Evolutionary conservation across 2,888 invertebrate genomes (phyloP).

Genomic region (Osmoderma eremita): DNA sequence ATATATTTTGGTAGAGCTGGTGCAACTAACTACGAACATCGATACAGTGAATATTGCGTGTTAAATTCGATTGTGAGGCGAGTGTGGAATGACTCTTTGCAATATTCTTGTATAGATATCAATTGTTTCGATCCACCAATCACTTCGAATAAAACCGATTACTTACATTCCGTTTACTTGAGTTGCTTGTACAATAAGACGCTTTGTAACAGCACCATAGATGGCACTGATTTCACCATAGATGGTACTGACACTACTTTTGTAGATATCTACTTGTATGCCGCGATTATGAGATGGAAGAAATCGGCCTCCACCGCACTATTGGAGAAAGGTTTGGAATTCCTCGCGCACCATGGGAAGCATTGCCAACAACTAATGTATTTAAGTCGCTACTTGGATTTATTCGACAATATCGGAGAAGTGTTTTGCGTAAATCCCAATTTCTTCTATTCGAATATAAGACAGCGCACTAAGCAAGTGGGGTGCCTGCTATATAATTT

Average conservation of each 20-base stretch:
- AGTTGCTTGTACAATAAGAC: not conserved
- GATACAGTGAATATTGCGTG: conserved; percentile 7
- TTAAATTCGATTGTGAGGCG: not conserved
- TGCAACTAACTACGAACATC: not conserved
- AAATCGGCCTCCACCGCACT: not conserved
- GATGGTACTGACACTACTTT: not conserved
- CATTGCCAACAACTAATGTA: not conserved
- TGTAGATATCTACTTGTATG: not conserved
- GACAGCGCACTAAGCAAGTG: no score
- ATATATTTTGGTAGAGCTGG: not conserved
- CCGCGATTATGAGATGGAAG: not conserved
- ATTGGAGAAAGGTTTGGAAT: not conserved
- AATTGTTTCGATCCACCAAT: not conserved
- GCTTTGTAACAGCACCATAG: not conserved
- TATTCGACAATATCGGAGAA: not conserved
- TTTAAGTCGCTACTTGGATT: not conserved
- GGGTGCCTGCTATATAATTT: not conserved
- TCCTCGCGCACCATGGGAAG: not conserved
- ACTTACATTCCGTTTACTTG: not conserved
- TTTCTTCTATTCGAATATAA: no score
- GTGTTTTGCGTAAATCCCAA: no score
- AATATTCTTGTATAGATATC: conserved; percentile 1
- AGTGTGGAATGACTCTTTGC: not conserved
- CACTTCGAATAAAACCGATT: conserved; percentile 2
- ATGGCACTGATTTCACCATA: not conserved